phyloP scores from a whole-genome alignment of 2,888 invertebrate species.

The Eledone cirrhosa region DNA sequence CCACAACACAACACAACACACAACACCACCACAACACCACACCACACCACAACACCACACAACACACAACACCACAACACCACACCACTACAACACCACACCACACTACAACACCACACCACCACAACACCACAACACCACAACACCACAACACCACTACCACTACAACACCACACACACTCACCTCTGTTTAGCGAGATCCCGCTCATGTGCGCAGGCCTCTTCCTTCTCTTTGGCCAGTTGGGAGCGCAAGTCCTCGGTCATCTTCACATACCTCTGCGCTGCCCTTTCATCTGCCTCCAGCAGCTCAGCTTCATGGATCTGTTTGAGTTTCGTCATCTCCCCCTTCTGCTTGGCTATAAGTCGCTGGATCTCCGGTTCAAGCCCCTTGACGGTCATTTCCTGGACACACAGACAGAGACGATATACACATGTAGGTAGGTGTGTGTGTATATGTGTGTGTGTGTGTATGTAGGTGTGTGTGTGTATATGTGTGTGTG shows the following conservation, averaged over 20 bases:
- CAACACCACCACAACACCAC: no score
- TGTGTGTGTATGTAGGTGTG: no score
- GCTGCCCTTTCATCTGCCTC: constrained; percentile 64
- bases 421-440: neutral
- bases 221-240: constrained; percentile 65
- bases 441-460: no score
- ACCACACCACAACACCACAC: no score
- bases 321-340: constrained; percentile 64
- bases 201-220: constrained; percentile 64
- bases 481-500: no score
- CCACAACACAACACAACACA: no score
- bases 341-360: constrained; percentile 67
- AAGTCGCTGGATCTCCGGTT: constrained; percentile 67
- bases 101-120: no score
- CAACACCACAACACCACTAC: no score
- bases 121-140: no score
- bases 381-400: constrained; percentile 67
- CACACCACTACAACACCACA: no score
- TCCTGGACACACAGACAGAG: constrained; percentile 52
- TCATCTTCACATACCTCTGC: constrained; percentile 63
- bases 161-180: no score
- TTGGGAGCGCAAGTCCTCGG: constrained; percentile 66
- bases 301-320: constrained; percentile 66
- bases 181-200: constrained; percentile 64
- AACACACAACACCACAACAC: no score